These are phyloP conservation scores for Dicrostonyx torquatus DNA, from an alignment of 2,797 vertebrate genomes.

Conservation along the genomic window DNA sequence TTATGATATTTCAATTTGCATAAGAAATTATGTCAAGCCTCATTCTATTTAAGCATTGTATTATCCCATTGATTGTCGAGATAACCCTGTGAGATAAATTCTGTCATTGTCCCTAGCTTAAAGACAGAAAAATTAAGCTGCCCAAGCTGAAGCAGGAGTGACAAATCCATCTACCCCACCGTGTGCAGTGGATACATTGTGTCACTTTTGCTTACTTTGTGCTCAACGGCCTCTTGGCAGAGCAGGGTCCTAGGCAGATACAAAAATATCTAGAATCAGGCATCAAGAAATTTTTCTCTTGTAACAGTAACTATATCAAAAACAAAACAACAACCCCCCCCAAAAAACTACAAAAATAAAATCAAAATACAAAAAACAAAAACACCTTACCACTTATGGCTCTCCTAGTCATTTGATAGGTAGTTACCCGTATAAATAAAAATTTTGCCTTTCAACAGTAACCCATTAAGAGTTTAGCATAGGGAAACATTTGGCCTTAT, in stretches of 20 bases:
- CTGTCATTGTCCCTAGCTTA: not conserved
- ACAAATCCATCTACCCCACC: not conserved
- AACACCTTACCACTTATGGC: not conserved
- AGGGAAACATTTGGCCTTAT: not conserved
- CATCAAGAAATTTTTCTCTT: not conserved
- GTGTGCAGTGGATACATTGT: not conserved
- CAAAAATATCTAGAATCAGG: not conserved
- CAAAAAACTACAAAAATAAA: too few species aligned
- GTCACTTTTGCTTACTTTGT: not conserved
- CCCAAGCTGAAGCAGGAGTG: not conserved
- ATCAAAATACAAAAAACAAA: not conserved
- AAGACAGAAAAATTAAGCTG: not conserved
- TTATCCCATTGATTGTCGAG: not conserved
- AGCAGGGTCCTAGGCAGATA: not conserved
- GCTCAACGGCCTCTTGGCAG: not conserved
- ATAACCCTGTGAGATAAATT: not conserved
- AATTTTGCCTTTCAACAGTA: not conserved
- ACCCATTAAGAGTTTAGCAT: not conserved
- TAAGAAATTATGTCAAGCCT: not conserved
- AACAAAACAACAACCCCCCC: too few species aligned
- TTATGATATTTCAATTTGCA: conserved; percentile 2
- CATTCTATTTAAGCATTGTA: not conserved
- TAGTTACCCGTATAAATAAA: not conserved
- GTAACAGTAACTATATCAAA: not conserved
- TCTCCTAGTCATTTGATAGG: not conserved